Evolutionary conservation across 2,888 invertebrate genomes (phyloP), one percentile per base, ranked within the genome.

Genomic region (Pediacus dermestoides): DNA sequence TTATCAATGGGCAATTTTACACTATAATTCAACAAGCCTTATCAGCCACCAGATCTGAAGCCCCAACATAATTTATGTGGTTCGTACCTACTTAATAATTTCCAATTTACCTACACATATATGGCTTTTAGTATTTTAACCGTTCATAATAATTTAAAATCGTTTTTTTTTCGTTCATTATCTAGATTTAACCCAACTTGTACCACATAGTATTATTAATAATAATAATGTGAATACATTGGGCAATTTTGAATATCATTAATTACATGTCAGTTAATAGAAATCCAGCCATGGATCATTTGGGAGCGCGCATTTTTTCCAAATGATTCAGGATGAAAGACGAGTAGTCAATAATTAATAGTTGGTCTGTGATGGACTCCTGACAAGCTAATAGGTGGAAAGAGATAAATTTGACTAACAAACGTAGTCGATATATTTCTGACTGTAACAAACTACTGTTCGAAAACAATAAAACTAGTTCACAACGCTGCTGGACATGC

Each of bases 331-430:
- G 28, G n/a, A 6, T 28, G 14, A 28, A 28, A 28, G 28, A 28
- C 28, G 28, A 28, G 28, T 28, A 28, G 28, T 28, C 21, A 18
- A 18, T 35, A 30, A 37, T 31, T 37, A 37, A 37, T 37, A 21
- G 21, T n/a, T 23, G 9, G 27, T 18, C 21, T 7, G 11, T 46
- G 46, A 46, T 46, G 42, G 39, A 35, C 38, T 35, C 36, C 39
- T 48, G 49, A 50, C 47, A 50, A 48, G 49, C 42, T 46, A 50
- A 48, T 44, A 46, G 49, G 41, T 45, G 44, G 40, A 42, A 33
- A 16, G 39, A 52, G 48, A 52, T 52, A 50, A 51, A 48, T 48
- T 44, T 45, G 46, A 43, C 34, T 45, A 45, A 44, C 44, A 40
- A n/a, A n/a, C n/a, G n/a, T n/a, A n/a, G n/a, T 30, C 38, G 33